phyloP scores from a whole-genome alignment of 2,888 invertebrate species.

The Phyto melanocephala region DNA sequence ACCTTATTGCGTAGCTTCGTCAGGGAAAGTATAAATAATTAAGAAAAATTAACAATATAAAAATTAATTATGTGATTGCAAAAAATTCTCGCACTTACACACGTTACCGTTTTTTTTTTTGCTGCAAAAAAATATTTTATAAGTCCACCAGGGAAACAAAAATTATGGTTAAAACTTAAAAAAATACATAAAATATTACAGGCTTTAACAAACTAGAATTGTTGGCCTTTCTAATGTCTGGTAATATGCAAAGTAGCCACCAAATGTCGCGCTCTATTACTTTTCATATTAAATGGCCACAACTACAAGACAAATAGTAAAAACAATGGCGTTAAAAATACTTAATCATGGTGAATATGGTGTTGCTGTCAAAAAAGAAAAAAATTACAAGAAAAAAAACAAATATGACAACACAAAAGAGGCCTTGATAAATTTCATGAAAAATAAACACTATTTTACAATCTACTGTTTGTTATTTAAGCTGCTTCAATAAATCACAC shows the following conservation, averaged over 20 bases:
- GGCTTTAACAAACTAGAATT: neutral
- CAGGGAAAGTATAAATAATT: too few relatives aligned
- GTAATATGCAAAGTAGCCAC: slow-evolving; percentile 32
- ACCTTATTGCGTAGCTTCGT: too few relatives aligned
- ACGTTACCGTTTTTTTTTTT: too few relatives aligned
- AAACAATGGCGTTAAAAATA: slow-evolving; percentile 74
- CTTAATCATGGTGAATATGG: slow-evolving; percentile 74
- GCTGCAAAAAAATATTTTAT: too few relatives aligned
- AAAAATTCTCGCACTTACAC: too few relatives aligned
- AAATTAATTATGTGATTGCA: too few relatives aligned
- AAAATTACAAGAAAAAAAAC: neutral
- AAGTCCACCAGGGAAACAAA: too few relatives aligned
- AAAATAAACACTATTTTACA: neutral
- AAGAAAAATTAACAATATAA: too few relatives aligned
- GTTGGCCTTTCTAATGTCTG: slow-evolving; percentile 1
- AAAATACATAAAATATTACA: neutral
- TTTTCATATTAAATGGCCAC: neutral
- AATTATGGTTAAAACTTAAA: neutral
- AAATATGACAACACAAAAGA: neutral
- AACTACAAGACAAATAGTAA: neutral
- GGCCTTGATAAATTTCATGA: neutral
- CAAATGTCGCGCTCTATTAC: slow-evolving; percentile 41
- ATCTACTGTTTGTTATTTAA: neutral
- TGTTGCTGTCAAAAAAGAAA: slow-evolving; percentile 19
- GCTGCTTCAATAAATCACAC: slow-evolving; percentile 41